These are phyloP conservation scores for Mugil cephalus DNA, from an alignment of 2,113 vertebrate genomes.

Conservation along the genomic window DNA sequence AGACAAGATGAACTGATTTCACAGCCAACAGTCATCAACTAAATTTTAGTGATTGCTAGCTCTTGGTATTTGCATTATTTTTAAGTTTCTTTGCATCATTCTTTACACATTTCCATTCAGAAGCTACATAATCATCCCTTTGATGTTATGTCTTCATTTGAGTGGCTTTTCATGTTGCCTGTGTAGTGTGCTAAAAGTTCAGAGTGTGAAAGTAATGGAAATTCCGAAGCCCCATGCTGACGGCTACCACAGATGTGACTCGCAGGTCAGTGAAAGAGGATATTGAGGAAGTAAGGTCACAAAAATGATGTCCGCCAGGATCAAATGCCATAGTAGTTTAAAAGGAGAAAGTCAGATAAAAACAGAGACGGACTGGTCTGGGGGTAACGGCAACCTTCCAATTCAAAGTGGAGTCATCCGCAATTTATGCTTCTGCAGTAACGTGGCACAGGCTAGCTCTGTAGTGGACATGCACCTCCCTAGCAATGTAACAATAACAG, in stretches of 20 bases:
- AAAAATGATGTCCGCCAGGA: conserved; percentile 5
- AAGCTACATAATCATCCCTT: conserved; percentile 51
- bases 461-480: no score
- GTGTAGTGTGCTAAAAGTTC: conserved; percentile 28
- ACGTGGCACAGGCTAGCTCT: no score
- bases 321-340: conserved; percentile 44
- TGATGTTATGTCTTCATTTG: conserved; percentile 52
- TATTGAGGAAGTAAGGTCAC: conserved; percentile 31
- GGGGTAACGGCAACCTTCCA: conserved; percentile 18
- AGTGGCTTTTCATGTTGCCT: conserved; percentile 65
- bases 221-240: conserved; percentile 12
- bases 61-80: conserved; percentile 26
- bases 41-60: background rate
- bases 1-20: conserved; percentile 37
- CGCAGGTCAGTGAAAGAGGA: conserved; percentile 25
- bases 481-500: no score
- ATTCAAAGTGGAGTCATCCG: conserved; percentile 28
- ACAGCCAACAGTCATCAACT: background rate
- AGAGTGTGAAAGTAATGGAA: conserved; percentile 52
- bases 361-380: conserved; percentile 32
- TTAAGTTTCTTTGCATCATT: background rate
- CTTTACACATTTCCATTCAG: conserved; percentile 27
- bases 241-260: conserved; percentile 8
- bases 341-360: conserved; percentile 28
- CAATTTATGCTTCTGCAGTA: no score